These are phyloP conservation scores for Brachionus paranguensis DNA, from an alignment of 1,140 invertebrate genomes.

Conservation along the genomic window DNA sequence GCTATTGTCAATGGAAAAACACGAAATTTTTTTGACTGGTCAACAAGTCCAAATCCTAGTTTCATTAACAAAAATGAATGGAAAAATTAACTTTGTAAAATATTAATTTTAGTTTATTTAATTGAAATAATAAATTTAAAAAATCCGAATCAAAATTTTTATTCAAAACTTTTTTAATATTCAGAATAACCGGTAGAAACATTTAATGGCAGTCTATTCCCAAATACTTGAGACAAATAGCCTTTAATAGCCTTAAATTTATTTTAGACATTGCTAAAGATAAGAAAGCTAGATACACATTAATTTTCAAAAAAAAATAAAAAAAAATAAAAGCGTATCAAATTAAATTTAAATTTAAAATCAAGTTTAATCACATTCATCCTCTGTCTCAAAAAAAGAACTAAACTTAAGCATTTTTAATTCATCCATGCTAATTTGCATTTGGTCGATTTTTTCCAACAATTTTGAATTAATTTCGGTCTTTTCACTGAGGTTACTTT, in stretches of 20 bases:
- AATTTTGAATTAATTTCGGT: background rate
- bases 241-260: background rate
- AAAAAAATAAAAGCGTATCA: background rate
- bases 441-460: background rate
- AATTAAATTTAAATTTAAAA: background rate
- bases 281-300: background rate
- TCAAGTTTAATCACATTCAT: background rate
- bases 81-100: background rate
- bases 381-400: background rate
- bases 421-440: background rate
- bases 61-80: slow-evolving; percentile 19
- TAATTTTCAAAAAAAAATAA: background rate
- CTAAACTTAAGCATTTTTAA: background rate
- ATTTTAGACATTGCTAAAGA: background rate
- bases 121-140: background rate
- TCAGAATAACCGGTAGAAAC: background rate
- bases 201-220: background rate
- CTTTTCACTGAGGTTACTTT: slow-evolving; percentile 10
- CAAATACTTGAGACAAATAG: background rate
- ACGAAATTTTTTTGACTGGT: slow-evolving; percentile 25
- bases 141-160: background rate
- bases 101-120: background rate
- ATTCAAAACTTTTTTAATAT: background rate
- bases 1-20: slow-evolving; percentile 32
- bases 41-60: background rate